These are phyloP conservation scores for Leucozona laternaria DNA, from an alignment of 2,888 invertebrate genomes.

Conservation along the genomic window DNA sequence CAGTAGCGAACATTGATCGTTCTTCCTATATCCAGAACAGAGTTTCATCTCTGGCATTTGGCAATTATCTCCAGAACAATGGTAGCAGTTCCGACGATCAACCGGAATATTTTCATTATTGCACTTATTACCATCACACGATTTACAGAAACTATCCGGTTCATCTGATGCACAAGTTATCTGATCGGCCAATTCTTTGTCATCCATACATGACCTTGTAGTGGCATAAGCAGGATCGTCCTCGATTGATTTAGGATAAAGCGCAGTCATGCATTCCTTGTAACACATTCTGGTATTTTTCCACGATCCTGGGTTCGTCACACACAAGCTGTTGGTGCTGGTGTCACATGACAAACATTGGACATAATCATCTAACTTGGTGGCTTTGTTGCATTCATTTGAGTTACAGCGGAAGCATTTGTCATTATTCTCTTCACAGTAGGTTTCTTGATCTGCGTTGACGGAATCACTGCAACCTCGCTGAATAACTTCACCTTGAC, in stretches of 20 bases:
- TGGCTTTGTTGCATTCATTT: slow-evolving; percentile 80
- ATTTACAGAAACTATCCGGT: slow-evolving; percentile 77
- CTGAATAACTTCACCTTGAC: slow-evolving; percentile 76
- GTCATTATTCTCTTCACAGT: slow-evolving; percentile 77
- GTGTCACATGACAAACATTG: slow-evolving; percentile 80
- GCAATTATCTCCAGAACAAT: slow-evolving; percentile 79
- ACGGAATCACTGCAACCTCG: slow-evolving; percentile 79
- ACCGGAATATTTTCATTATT: slow-evolving; percentile 77
- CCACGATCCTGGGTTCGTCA: slow-evolving; percentile 62
- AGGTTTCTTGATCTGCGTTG: slow-evolving; percentile 58
- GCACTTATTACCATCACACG: slow-evolving; percentile 78
- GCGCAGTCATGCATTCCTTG: slow-evolving; percentile 79
- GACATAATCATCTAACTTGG: slow-evolving; percentile 77
- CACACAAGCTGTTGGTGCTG: slow-evolving; percentile 76
- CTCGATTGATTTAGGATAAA: slow-evolving; percentile 78
- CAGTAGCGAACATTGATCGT: slow-evolving; percentile 79
- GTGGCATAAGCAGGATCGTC: slow-evolving; percentile 79
- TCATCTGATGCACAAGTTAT: slow-evolving; percentile 77
- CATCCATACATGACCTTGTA: slow-evolving; percentile 80
- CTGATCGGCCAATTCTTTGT: slow-evolving; percentile 79
- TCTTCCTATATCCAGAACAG: slow-evolving; percentile 78
- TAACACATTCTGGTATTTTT: slow-evolving; percentile 78
- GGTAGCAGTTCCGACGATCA: slow-evolving; percentile 77
- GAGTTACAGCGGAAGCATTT: slow-evolving; percentile 81
- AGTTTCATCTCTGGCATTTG: slow-evolving; percentile 72